Base-by-base conservation (phyloP, 2,797 vertebrate species). In the Bufotes viridis region DNA sequence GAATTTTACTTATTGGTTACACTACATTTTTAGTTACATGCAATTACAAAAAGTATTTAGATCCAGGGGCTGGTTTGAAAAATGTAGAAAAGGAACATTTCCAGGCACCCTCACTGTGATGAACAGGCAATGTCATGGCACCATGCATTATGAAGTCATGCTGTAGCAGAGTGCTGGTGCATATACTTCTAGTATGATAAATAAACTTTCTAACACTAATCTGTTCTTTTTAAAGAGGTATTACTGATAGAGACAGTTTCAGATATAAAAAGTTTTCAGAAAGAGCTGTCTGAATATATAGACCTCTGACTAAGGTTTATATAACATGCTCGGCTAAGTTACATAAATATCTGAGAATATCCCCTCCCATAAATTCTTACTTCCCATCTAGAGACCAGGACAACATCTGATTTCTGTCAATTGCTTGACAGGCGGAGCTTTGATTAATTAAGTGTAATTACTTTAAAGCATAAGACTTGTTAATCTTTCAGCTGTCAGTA, bases 381-480 rank as follows among this genome's bases (percentile, higher is more conserved):
- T 75, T 67, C 49, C 63, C 70, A 85, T 22, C 18, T 75, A 72
- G 80, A 78, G 61, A n/a, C 74, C 81, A 26, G 49, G 60, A 82
- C 78, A 51, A 78, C 15, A 15, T 53, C 22, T 65, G 78, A 87
- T 87, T 79, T 82, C 63, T 84, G 81, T 89, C 85, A 89, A 84
- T 89, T 84, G 80, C 42, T 87, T 79, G 63, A 83, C 84, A 78
- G 55, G 65, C 42, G 65, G 69, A 84, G 55, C 61, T 67, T 82
- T 89, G 80, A 87, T 89, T 87, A 87, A 89, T 89, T 87, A 89
- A 84, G 24, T 57, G 49, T 34, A 87, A 89, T 89, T 87, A 87
- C 85, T 76, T 65, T 57, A 58, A 89, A 74, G 85, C 63, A 75
- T 84, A 60, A 63, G 75, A 87, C 87, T 84, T 87, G 85, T 84